Evolutionary conservation across 35 echinoderm and acorn worm genomes (phyloP).

Genomic region (Heliocidaris tuberculata): DNA sequence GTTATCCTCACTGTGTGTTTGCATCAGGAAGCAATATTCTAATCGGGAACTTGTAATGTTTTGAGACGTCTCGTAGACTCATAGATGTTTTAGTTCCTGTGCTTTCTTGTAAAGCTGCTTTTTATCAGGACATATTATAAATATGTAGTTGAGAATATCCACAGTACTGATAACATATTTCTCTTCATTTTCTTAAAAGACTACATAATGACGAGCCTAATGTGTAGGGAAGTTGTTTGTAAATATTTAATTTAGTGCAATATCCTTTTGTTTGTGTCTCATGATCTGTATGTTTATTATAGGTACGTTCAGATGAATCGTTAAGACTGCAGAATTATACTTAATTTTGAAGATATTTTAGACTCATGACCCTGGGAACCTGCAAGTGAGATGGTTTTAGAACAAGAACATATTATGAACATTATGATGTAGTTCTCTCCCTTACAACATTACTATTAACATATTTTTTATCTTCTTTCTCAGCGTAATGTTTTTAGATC

Average conservation of each 20-base stretch:
- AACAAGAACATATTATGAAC: too few species aligned
- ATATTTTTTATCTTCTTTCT: too few species aligned
- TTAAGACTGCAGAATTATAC: too few species aligned
- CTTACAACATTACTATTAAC: too few species aligned
- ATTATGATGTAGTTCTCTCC: too few species aligned
- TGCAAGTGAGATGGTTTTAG: too few species aligned
- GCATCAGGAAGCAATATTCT: background rate
- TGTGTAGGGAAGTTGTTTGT: background rate
- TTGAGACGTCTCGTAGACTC: background rate
- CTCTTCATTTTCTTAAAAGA: background rate
- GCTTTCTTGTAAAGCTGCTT: background rate
- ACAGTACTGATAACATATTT: background rate
- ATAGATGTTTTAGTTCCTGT: too few species aligned
- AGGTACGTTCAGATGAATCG: too few species aligned
- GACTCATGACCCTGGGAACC: too few species aligned
- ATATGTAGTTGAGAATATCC: background rate
- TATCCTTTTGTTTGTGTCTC: background rate
- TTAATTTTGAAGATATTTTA: too few species aligned
- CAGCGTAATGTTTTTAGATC: too few species aligned
- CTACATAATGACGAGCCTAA: background rate
- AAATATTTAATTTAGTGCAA: background rate
- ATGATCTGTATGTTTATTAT: too few species aligned
- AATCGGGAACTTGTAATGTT: background rate
- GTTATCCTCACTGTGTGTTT: background rate
- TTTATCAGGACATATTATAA: background rate